These are phyloP conservation scores for Oscheius sp. DNA, from an alignment of 2,888 invertebrate species.

Conservation along the genomic window DNA sequence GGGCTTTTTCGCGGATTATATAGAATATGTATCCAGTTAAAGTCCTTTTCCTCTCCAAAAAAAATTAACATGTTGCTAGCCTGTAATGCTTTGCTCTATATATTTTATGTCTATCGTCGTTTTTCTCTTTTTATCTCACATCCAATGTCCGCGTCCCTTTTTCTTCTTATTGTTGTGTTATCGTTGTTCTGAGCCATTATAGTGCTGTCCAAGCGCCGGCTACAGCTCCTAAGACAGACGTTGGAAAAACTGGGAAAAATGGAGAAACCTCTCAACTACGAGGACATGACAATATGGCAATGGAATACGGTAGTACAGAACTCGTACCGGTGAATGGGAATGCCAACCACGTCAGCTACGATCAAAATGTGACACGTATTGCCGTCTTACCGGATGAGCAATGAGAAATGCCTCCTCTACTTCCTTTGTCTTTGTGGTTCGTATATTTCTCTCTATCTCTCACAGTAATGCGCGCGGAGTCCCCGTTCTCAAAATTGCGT, in stretches of 20 bases:
- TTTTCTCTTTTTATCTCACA: background rate
- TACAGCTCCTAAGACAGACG: background rate
- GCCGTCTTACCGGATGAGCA: slow-evolving; percentile 24
- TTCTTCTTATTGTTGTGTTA: slow-evolving; percentile 20
- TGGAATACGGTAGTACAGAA: slow-evolving; percentile 49
- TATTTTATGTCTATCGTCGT: too few relatives aligned
- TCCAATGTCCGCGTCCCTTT: background rate
- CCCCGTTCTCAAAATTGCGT: too few relatives aligned
- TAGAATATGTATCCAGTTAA: too few relatives aligned
- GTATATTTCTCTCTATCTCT: slow-evolving; percentile 13
- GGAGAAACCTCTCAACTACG: slow-evolving; percentile 20
- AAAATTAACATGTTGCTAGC: too few relatives aligned
- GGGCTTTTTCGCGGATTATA: too few relatives aligned
- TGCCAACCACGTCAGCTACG: background rate
- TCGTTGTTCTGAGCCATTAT: too few relatives aligned
- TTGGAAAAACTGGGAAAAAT: background rate
- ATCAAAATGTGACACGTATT: slow-evolving; percentile 27
- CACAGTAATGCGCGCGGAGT: too few relatives aligned
- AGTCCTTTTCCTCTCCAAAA: too few relatives aligned
- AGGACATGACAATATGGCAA: slow-evolving; percentile 29
- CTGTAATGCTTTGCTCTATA: too few relatives aligned
- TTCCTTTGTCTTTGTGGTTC: slow-evolving; percentile 23
- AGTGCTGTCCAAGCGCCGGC: slow-evolving; percentile 10
- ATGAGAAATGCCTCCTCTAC: background rate
- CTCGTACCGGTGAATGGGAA: slow-evolving; percentile 30